Evolutionary conservation across 2,888 invertebrate genomes (phyloP).

Genomic region (Oligia fasciuncula): DNA sequence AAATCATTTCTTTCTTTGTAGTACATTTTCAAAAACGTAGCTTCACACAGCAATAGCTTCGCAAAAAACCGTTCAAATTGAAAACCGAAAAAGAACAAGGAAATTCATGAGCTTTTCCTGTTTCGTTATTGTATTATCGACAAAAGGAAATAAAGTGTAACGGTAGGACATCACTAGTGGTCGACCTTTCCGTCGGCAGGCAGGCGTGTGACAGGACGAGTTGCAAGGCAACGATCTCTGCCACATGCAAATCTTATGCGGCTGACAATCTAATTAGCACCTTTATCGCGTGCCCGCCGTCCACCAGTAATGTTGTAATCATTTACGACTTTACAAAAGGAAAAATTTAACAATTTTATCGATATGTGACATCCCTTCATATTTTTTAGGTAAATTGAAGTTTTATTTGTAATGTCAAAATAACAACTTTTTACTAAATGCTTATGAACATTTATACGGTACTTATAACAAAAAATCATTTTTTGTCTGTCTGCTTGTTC

Average conservation of each 20-base stretch:
- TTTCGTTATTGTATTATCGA: constrained; percentile 39
- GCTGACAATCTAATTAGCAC: constrained; percentile 73
- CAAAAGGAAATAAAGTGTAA: constrained; percentile 46
- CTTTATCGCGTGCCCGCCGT: constrained; percentile 62
- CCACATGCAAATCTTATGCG: constrained; percentile 70
- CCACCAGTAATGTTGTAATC: constrained; percentile 52
- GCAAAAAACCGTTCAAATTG: constrained; percentile 6
- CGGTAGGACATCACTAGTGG: constrained; percentile 59
- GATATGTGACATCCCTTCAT: constrained; percentile 24
- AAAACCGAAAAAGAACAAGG: constrained; percentile 2
- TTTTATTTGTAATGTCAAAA: not conserved
- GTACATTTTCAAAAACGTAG: not conserved
- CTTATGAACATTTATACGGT: not conserved
- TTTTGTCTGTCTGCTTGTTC: not conserved
- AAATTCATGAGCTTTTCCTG: constrained; percentile 30
- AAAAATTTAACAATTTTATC: not conserved
- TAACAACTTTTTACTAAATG: not conserved
- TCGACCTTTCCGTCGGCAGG: constrained; percentile 64
- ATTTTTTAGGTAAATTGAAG: not conserved
- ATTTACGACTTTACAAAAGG: constrained; percentile 43
- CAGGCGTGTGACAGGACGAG: constrained; percentile 59
- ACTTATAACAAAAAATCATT: not conserved
- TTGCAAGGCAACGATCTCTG: constrained; percentile 63
- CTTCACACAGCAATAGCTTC: not conserved
- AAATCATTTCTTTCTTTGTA: constrained; percentile 1